Conservation (phyloP, 2,888 invertebrate genomes). For the Hoplodrina ambigua region DNA sequence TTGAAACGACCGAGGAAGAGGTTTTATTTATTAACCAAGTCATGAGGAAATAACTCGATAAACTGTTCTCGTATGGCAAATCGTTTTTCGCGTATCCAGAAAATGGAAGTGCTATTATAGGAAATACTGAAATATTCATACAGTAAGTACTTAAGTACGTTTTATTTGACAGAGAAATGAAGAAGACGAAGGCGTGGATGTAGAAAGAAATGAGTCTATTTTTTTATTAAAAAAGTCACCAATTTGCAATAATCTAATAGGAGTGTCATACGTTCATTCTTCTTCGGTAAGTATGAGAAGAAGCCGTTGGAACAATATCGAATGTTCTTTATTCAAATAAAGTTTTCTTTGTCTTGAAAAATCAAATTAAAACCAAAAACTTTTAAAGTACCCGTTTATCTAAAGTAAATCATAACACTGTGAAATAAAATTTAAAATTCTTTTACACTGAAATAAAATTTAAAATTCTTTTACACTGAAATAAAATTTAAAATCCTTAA, state of each 20-base stretch:
- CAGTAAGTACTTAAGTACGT: background rate
- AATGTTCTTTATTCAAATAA: background rate
- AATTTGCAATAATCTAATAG: no score
- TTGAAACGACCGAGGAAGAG: slow-evolving; percentile 22
- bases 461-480: background rate
- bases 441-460: background rate
- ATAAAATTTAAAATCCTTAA: no score
- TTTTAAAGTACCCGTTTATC: background rate
- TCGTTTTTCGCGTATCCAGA: slow-evolving; percentile 2
- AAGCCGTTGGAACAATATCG: no score
- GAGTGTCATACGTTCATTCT: no score
- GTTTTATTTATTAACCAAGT: slow-evolving; percentile 45
- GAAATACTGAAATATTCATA: background rate
- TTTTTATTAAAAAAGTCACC: no score
- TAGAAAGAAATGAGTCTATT: no score
- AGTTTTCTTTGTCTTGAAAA: background rate
- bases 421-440: background rate
- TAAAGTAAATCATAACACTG: no score
- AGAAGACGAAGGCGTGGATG: background rate
- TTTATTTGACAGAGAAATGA: background rate
- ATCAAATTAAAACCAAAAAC: background rate
- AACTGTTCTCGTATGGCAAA: slow-evolving; percentile 21
- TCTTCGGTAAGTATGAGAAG: no score
- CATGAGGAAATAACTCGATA: slow-evolving; percentile 36
- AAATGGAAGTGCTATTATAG: background rate